Evolutionary conservation across 2,888 invertebrate species (phyloP).

Genomic region (Malthinus flaveolus): DNA sequence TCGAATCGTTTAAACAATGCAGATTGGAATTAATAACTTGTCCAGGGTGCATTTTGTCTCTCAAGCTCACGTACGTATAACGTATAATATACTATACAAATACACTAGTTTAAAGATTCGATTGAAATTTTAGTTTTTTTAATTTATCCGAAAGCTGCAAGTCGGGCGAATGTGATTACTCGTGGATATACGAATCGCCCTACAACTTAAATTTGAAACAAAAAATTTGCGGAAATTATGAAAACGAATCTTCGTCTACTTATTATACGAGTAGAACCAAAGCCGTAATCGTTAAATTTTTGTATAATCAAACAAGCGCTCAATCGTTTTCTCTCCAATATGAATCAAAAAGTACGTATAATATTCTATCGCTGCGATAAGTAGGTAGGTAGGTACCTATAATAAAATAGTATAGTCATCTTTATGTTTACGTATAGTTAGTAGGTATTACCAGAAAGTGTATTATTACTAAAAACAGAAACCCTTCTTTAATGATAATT

Average conservation of each 20-base stretch:
- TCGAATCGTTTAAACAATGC: constrained; percentile 24
- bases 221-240: constrained; percentile 61
- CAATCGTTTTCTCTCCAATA: constrained; percentile 68
- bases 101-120: not conserved
- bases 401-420: no score
- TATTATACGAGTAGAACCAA: constrained; percentile 64
- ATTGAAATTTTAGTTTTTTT: constrained; percentile 41
- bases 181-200: constrained; percentile 67
- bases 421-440: no score
- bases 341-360: constrained; percentile 66
- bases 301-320: constrained; percentile 61
- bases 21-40: constrained; percentile 66
- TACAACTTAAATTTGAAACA: constrained; percentile 64
- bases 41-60: constrained; percentile 66
- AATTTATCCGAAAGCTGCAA: constrained; percentile 48
- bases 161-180: constrained; percentile 61
- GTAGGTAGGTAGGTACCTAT: no score
- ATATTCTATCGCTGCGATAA: no score
- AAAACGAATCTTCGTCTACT: constrained; percentile 46
- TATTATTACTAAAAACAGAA: no score
- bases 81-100: not conserved
- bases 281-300: constrained; percentile 61
- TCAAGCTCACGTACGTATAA: constrained; percentile 55
- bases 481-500: no score
- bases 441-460: no score